phyloP scores from a whole-genome alignment of 2,888 invertebrate genomes.

The Cyclophora albipunctata region DNA sequence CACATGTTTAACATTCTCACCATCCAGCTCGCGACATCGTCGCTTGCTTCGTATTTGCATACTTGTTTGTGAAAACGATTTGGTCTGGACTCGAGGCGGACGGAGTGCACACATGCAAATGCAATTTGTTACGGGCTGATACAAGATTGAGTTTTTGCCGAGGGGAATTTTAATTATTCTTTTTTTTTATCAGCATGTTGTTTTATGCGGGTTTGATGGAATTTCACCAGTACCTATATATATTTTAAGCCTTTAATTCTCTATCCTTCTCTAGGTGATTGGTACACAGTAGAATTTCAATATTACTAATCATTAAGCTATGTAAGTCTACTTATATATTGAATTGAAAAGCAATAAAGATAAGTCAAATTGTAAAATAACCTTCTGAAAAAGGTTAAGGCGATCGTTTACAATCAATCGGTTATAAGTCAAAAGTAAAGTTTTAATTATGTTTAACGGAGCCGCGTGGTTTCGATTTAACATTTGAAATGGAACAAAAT shows the following conservation, averaged over 20 bases:
- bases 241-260: too few species aligned
- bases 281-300: too few species aligned
- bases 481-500: conserved; percentile 16
- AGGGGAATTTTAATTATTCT: conserved; percentile 17
- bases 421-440: too few species aligned
- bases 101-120: conserved; percentile 40
- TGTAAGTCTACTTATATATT: too few species aligned
- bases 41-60: conserved; percentile 59
- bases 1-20: conserved; percentile 64
- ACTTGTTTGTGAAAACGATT: conserved; percentile 63
- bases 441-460: not conserved
- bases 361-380: too few species aligned
- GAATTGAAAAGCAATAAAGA: too few species aligned
- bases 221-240: too few species aligned
- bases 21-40: conserved; percentile 50
- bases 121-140: conserved; percentile 37
- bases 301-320: too few species aligned
- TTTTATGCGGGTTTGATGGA: too few species aligned
- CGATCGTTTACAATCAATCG: too few species aligned
- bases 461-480: conserved; percentile 6
- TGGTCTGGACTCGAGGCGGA: conserved; percentile 36
- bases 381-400: too few species aligned
- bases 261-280: too few species aligned
- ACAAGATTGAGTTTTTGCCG: conserved; percentile 19
- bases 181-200: not conserved